Percentiles rank a stretch among this genome's conserved stretches.
phyloP scores from a whole-genome alignment of 2,113 vertebrate genomes.

The Grammomys surdaster region DNA sequence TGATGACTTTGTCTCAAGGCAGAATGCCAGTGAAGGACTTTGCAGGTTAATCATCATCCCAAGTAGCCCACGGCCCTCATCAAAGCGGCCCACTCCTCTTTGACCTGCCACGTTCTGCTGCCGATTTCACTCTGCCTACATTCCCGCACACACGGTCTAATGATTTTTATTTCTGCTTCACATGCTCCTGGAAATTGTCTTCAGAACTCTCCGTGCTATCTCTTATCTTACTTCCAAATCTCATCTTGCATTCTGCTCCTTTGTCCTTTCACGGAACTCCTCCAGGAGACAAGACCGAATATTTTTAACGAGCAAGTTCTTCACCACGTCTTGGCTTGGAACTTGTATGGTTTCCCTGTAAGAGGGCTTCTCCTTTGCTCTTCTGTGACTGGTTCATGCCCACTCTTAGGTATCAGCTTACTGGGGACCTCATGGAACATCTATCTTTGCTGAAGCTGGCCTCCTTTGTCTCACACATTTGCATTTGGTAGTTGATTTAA shows the following conservation, averaged over 20 bases:
- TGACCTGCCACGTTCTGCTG: conserved; percentile 1
- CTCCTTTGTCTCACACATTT: background rate
- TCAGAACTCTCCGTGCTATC: background rate
- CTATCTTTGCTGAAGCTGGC: background rate
- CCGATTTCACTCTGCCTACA: conserved; percentile 12
- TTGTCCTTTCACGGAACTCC: background rate
- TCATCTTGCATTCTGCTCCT: background rate
- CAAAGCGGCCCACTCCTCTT: background rate
- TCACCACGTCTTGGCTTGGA: background rate
- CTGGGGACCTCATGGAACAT: background rate
- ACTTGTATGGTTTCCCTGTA: accelerated
- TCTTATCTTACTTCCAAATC: background rate
- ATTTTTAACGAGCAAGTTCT: background rate
- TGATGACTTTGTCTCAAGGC: conserved; percentile 52
- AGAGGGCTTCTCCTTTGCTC: background rate
- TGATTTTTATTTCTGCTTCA: conserved; percentile 38
- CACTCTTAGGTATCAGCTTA: background rate
- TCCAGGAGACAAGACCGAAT: background rate
- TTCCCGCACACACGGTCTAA: background rate
- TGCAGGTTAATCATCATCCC: conserved; percentile 62
- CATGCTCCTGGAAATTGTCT: background rate
- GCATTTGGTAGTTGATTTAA: background rate
- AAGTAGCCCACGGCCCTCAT: background rate
- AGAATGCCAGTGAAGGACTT: conserved; percentile 5
- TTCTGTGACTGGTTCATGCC: background rate